These are phyloP conservation scores for Xylota sylvarum DNA, from an alignment of 2,888 invertebrate genomes.

Conservation along the genomic window DNA sequence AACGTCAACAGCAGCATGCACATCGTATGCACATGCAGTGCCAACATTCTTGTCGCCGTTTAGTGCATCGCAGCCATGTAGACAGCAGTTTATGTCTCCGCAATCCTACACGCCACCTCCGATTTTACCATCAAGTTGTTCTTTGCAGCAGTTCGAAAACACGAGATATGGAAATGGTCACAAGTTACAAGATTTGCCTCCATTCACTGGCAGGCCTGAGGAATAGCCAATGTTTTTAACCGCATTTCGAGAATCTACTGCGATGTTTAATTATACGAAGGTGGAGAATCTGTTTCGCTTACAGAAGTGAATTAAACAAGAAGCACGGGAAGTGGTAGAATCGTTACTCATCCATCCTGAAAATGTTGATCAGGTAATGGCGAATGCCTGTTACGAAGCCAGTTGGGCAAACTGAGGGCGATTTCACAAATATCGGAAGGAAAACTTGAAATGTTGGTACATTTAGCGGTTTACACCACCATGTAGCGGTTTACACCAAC, in stretches of 20 bases:
- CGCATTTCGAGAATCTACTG: constrained; percentile 43
- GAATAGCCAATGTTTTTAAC: constrained; percentile 54
- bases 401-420: constrained; percentile 4
- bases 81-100: constrained; percentile 16
- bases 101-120: constrained; percentile 21
- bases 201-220: constrained; percentile 46
- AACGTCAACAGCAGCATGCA: constrained; percentile 12
- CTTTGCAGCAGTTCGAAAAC: constrained; percentile 26
- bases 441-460: background rate
- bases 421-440: background rate
- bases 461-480: background rate
- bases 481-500: background rate
- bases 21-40: constrained; percentile 32
- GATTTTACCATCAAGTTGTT: constrained; percentile 27
- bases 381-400: constrained; percentile 2
- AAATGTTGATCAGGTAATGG: background rate
- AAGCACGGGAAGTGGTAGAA: background rate
- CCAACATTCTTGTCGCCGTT: constrained; percentile 38
- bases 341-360: constrained; percentile 4
- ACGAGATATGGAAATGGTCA: constrained; percentile 12
- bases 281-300: constrained; percentile 34
- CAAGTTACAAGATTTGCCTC: constrained; percentile 28
- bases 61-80: constrained; percentile 24
- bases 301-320: background rate
- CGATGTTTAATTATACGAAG: constrained; percentile 7